Percentiles rank a stretch among this genome's conserved stretches.
Conservation (phyloP, 1,140 invertebrate genomes). For the Campoletis sonorensis region DNA sequence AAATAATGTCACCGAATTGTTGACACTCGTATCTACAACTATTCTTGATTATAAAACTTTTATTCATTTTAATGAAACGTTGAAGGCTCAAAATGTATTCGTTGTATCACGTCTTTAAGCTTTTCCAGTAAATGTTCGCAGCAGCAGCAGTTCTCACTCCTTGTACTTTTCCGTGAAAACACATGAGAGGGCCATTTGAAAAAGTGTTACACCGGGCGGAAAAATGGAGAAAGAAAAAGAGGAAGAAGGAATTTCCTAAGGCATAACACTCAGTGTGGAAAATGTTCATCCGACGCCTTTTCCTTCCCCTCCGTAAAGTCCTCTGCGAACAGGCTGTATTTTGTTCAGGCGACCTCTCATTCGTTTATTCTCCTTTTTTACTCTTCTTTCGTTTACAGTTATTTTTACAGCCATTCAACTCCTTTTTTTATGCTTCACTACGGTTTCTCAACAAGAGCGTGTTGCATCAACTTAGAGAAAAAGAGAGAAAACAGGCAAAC, state of each 20-base stretch:
- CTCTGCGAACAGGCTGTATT: constrained; percentile 6
- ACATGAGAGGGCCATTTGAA: not conserved
- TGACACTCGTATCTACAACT: too few species aligned
- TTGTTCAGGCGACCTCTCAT: not conserved
- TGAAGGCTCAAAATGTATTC: not conserved
- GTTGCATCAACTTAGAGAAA: too few species aligned
- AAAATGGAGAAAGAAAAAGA: not conserved
- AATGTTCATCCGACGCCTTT: constrained; percentile 9
- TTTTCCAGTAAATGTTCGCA: not conserved
- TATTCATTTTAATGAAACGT: too few species aligned
- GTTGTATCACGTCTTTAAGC: not conserved
- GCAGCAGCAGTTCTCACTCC: not conserved
- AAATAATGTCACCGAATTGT: too few species aligned
- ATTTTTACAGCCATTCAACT: constrained; percentile 7
- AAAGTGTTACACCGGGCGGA: constrained; percentile 8
- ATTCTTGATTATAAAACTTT: too few species aligned
- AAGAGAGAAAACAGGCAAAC: not conserved
- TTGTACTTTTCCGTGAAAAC: not conserved
- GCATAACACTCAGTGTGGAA: constrained; percentile 14
- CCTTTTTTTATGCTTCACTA: not conserved
- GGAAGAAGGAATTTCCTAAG: constrained; percentile 1
- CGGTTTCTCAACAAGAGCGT: constrained; percentile 3
- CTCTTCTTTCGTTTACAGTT: not conserved
- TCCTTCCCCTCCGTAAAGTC: not conserved
- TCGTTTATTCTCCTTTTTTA: not conserved